These are phyloP conservation scores for Lobophora halterata DNA, from an alignment of 2,888 invertebrate species.

Conservation along the genomic window DNA sequence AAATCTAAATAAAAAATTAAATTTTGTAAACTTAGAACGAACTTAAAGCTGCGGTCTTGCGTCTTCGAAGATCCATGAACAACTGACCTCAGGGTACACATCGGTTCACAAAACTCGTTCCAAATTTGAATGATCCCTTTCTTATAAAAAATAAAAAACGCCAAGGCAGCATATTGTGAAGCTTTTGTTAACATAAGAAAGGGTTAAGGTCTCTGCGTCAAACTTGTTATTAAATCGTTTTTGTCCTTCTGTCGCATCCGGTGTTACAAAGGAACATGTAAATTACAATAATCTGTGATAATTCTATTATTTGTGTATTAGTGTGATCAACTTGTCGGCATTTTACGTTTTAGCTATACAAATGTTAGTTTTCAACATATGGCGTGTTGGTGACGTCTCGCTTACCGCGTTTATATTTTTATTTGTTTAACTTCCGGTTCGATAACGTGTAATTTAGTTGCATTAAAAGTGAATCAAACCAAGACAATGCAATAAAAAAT, in stretches of 20 bases:
- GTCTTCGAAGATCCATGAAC: constrained; percentile 55
- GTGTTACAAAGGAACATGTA: constrained; percentile 73
- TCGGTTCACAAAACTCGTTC: constrained; percentile 65
- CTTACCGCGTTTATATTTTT: constrained; percentile 38
- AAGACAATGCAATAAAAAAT: constrained; percentile 23
- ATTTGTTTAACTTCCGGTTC: constrained; percentile 36
- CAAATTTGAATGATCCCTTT: constrained; percentile 74
- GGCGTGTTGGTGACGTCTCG: constrained; percentile 45
- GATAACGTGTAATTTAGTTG: constrained; percentile 33
- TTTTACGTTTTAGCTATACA: constrained; percentile 44
- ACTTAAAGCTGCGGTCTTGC: constrained; percentile 50
- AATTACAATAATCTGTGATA: constrained; percentile 78
- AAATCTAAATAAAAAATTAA: background rate
- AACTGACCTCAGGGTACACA: constrained; percentile 67
- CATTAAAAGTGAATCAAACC: constrained; percentile 17
- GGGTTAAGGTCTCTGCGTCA: constrained; percentile 73
- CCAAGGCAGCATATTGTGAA: constrained; percentile 74
- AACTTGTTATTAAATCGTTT: constrained; percentile 80
- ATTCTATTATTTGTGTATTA: constrained; percentile 76
- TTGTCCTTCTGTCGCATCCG: constrained; percentile 76
- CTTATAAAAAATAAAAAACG: constrained; percentile 62
- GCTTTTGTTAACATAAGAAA: constrained; percentile 70
- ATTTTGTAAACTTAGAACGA: constrained; percentile 1
- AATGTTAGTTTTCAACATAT: constrained; percentile 72
- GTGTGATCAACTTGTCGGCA: constrained; percentile 73